Percentiles rank a stretch among this genome's conserved stretches.
These are phyloP conservation scores for Passer domesticus DNA, from an alignment of 2,113 vertebrate genomes.

Conservation along the genomic window DNA sequence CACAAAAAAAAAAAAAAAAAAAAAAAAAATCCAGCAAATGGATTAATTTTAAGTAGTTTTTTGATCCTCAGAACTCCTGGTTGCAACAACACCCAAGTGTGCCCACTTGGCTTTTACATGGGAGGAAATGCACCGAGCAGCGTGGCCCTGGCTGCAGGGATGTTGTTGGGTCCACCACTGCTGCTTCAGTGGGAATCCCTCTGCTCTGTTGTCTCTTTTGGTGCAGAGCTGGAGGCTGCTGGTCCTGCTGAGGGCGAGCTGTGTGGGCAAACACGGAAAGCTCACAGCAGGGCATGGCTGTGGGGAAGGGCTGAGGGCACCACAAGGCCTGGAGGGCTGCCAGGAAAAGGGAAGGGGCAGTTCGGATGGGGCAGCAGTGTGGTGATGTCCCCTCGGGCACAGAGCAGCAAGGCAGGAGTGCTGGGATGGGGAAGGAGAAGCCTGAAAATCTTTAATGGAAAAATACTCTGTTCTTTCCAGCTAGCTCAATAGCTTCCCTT, in stretches of 20 bases:
- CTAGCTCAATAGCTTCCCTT: not conserved
- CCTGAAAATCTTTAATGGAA: not conserved
- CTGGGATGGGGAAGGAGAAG: not conserved
- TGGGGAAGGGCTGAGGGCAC: not conserved
- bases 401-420: no score
- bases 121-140: not conserved
- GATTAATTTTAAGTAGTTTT: not conserved
- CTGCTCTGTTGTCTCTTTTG: not conserved
- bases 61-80: not conserved
- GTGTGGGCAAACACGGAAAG: not conserved
- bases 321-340: not conserved
- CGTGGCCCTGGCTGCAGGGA: not conserved
- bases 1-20: not conserved
- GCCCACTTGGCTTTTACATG: accelerated
- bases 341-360: accelerated
- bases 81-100: not conserved
- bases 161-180: accelerated
- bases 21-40: not conserved
- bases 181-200: accelerated
- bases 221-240: not conserved
- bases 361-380: not conserved
- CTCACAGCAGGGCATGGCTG: not conserved
- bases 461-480: not conserved
- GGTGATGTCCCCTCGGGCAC: accelerated
- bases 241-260: not conserved